A percentile compares a stretch with the other conserved stretches of the same genome.
Evolutionary conservation across 2,888 invertebrate species (phyloP).

Genomic region (Lepidonotus clava): DNA sequence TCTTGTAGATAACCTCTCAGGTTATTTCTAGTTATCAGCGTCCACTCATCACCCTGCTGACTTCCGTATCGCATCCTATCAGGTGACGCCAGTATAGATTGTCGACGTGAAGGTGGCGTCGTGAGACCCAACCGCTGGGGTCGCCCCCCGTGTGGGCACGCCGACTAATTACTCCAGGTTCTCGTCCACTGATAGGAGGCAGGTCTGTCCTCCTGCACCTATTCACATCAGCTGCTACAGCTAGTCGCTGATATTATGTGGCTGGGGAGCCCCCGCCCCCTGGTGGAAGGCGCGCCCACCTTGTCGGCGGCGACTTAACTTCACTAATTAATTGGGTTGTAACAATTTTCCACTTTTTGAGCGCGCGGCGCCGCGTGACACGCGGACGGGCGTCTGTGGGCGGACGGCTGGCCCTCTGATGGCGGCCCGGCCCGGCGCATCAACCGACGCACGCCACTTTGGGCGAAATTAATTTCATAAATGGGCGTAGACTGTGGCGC

Average conservation of each 20-base stretch:
- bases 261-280: not conserved
- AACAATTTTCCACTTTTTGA: slow-evolving; percentile 54
- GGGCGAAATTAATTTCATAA: slow-evolving; percentile 49
- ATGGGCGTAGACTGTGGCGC: slow-evolving; percentile 21
- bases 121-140: too few species aligned
- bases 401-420: not conserved
- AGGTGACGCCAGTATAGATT: too few species aligned
- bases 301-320: slow-evolving; percentile 46
- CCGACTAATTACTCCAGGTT: not conserved
- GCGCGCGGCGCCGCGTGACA: slow-evolving; percentile 50
- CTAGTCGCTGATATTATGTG: not conserved
- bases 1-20: too few species aligned
- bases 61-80: too few species aligned
- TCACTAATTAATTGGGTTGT: slow-evolving; percentile 54
- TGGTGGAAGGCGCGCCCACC: not conserved
- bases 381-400: not conserved
- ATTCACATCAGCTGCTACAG: not conserved
- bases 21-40: too few species aligned
- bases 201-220: not conserved
- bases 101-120: not conserved
- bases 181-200: not conserved
- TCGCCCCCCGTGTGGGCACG: too few species aligned
- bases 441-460: slow-evolving; percentile 32
- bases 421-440: not conserved
- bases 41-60: too few species aligned